Conservation (phyloP, 64 coral and sea anemone genomes). For the Platygyra sinensis region DNA sequence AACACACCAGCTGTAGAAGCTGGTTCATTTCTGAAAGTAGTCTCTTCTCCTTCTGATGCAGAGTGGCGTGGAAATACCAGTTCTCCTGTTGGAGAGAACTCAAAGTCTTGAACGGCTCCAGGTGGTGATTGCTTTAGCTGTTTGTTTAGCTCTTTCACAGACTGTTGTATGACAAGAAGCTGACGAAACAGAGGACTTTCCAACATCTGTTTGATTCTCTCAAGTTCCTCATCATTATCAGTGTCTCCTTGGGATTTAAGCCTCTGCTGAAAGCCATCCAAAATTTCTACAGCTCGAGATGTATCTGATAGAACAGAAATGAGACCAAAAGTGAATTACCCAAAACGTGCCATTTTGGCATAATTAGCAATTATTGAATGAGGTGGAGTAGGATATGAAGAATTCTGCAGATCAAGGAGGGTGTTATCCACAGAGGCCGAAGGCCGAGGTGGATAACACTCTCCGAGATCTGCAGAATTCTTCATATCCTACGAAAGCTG, state of each 20-base stretch:
- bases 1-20: conserved; percentile 52
- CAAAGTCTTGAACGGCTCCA: conserved; percentile 81
- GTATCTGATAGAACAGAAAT: conserved; percentile 41
- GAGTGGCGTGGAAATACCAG: conserved; percentile 73
- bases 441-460: too few relatives aligned
- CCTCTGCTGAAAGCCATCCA: conserved; percentile 88
- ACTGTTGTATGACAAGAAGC: conserved; percentile 84
- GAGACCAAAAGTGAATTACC: too few relatives aligned
- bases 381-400: too few relatives aligned
- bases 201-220: conserved; percentile 81
- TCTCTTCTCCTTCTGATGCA: not conserved
- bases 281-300: conserved; percentile 67
- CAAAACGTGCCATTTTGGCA: too few relatives aligned
- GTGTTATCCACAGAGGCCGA: too few relatives aligned
- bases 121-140: conserved; percentile 59
- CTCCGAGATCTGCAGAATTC: too few relatives aligned
- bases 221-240: conserved; percentile 83
- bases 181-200: conserved; percentile 93
- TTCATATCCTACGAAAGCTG: too few relatives aligned
- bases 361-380: too few relatives aligned
- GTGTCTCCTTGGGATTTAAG: conserved; percentile 76
- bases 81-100: conserved; percentile 87
- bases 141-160: conserved; percentile 75
- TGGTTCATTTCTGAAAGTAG: conserved; percentile 28
- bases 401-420: too few relatives aligned